phyloP scores from a whole-genome alignment of 1,140 invertebrate species.

The Trypoxylus dichotomus region DNA sequence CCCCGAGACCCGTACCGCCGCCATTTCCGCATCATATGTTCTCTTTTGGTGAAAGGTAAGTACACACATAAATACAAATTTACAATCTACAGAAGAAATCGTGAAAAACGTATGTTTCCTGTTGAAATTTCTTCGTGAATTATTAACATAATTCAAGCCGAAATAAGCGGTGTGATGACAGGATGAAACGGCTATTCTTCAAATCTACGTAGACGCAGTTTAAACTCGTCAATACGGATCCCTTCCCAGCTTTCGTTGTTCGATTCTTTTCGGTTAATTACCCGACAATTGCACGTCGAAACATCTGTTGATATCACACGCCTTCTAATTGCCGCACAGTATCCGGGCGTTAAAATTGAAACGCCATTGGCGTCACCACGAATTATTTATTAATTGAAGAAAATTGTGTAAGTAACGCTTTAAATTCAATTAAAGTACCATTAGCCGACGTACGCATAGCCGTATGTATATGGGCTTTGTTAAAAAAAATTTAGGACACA shows the following conservation, averaged over 20 bases:
- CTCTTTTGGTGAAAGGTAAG: constrained; percentile 50
- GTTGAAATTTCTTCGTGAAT: not conserved
- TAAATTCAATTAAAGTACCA: constrained; percentile 4
- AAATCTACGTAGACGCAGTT: not conserved
- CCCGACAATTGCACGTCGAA: not conserved
- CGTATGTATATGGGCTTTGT: too few relatives aligned
- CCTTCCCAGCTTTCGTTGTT: not conserved
- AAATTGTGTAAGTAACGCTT: constrained; percentile 16
- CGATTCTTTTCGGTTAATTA: not conserved
- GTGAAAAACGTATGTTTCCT: not conserved
- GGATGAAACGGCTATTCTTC: not conserved
- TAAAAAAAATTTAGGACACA: not conserved
- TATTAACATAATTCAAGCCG: not conserved
- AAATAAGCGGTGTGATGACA: not conserved
- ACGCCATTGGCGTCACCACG: not conserved
- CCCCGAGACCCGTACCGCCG: constrained; percentile 41
- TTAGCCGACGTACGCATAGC: not conserved
- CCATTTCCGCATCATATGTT: constrained; percentile 51
- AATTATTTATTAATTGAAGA: constrained; percentile 22
- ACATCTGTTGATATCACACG: constrained; percentile 21
- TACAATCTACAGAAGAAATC: not conserved
- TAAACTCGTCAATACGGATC: not conserved
- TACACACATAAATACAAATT: not conserved
- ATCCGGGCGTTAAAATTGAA: constrained; percentile 20
- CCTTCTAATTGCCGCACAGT: constrained; percentile 4